Evolutionary conservation across 2,797 vertebrate genomes (phyloP).

Genomic region (Amblyopsis hoosieri): DNA sequence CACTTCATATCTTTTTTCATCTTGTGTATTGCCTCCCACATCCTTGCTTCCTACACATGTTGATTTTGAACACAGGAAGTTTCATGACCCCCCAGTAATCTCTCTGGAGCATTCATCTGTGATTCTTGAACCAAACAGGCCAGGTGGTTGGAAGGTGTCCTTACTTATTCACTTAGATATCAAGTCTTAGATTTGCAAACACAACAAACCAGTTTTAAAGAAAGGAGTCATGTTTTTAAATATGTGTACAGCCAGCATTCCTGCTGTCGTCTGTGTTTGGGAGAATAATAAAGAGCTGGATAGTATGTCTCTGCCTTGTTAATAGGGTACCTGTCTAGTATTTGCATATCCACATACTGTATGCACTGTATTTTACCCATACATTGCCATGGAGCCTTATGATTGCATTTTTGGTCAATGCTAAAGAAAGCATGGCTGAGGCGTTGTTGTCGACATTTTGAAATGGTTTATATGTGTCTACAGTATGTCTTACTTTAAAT

Average conservation of each 20-base stretch:
- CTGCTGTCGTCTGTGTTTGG: conserved; percentile 22
- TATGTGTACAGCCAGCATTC: conserved; percentile 13
- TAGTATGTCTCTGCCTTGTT: conserved; percentile 15
- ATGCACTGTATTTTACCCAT: conserved; percentile 38
- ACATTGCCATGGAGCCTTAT: conserved; percentile 12
- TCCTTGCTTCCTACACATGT: conserved; percentile 21
- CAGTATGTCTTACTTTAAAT: conserved; percentile 38
- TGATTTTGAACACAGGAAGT: background rate
- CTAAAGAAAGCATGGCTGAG: conserved; percentile 16
- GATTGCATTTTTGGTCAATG: conserved; percentile 31
- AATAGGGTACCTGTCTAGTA: conserved; percentile 21
- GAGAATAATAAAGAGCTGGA: conserved; percentile 29
- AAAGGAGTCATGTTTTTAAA: conserved; percentile 26
- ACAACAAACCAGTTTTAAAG: conserved; percentile 17
- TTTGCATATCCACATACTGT: conserved; percentile 44
- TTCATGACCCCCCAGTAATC: conserved; percentile 9
- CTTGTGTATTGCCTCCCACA: conserved; percentile 58
- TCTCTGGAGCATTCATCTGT: conserved; percentile 19
- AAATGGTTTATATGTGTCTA: conserved; percentile 4
- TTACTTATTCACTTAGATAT: conserved; percentile 46
- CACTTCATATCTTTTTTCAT: conserved; percentile 42
- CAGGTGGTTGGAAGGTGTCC: conserved; percentile 41
- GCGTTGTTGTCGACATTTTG: conserved; percentile 17
- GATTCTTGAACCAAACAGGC: conserved; percentile 31
- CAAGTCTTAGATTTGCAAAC: conserved; percentile 51